These are phyloP conservation scores for Dasypogon diadema DNA, from an alignment of 2,888 invertebrate genomes.

Conservation along the genomic window DNA sequence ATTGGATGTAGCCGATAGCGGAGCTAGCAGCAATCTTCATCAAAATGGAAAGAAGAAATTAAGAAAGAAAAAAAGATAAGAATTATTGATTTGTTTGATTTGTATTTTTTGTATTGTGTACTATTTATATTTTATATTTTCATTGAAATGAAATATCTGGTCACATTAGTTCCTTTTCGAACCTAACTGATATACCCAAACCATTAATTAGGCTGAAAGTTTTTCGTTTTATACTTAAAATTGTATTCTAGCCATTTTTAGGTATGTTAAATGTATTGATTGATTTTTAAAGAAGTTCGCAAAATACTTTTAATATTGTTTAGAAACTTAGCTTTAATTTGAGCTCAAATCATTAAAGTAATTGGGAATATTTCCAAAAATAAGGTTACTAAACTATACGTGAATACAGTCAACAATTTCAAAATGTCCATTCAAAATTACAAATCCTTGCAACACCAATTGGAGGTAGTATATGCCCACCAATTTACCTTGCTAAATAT, in stretches of 20 bases:
- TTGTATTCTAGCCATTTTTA: conserved; percentile 26
- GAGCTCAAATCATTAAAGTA: too few species aligned
- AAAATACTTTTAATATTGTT: too few species aligned
- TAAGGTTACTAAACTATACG: too few species aligned
- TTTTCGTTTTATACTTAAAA: neutral
- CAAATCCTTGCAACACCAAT: too few species aligned
- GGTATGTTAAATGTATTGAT: too few species aligned
- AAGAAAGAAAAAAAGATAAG: conserved; percentile 69
- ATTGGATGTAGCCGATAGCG: conserved; percentile 35
- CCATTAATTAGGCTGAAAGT: too few species aligned
- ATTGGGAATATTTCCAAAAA: too few species aligned
- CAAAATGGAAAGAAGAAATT: conserved; percentile 67
- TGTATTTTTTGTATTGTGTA: conserved; percentile 68
- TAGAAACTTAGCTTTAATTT: too few species aligned
- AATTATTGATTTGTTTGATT: conserved; percentile 69
- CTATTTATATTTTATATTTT: conserved; percentile 64
- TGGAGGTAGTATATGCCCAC: too few species aligned
- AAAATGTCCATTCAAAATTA: too few species aligned
- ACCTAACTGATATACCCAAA: neutral
- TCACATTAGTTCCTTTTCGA: conserved; percentile 22
- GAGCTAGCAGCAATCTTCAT: conserved; percentile 44
- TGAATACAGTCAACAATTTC: too few species aligned
- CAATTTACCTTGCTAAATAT: too few species aligned
- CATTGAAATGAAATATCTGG: neutral
- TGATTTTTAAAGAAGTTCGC: neutral